These are phyloP conservation scores for Steinernema carpocapsae DNA, from an alignment of 2,888 invertebrate genomes.

Conservation along the genomic window DNA sequence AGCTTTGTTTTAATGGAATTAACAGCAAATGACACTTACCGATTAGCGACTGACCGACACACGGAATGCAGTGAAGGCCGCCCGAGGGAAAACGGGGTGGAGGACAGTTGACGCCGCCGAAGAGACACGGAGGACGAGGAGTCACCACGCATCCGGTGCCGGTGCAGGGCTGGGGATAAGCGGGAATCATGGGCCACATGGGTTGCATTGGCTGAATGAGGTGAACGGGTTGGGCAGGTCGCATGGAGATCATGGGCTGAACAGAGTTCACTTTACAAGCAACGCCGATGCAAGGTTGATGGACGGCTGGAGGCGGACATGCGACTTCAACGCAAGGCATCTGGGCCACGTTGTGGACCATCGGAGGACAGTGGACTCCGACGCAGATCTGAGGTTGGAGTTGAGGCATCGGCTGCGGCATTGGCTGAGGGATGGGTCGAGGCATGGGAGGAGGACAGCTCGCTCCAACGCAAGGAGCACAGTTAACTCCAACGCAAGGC, in stretches of 20 bases:
- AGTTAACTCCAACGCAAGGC: conserved; percentile 1
- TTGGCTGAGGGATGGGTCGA: no score
- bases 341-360: not conserved
- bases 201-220: no score
- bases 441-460: no score
- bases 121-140: not conserved
- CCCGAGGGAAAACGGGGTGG: not conserved
- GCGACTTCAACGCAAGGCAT: not conserved
- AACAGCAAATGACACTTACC: not conserved
- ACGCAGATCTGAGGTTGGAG: no score
- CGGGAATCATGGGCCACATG: no score
- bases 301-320: not conserved
- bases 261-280: not conserved
- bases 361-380: no score
- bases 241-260: not conserved
- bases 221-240: no score
- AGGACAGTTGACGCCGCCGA: not conserved
- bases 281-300: not conserved
- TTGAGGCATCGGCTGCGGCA: no score
- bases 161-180: not conserved
- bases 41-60: not conserved
- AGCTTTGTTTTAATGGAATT: not conserved
- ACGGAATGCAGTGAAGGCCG: conserved; percentile 1
- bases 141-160: not conserved
- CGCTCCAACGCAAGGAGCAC: not conserved